Evolutionary conservation across 2,797 vertebrate species (phyloP).

Genomic region (Gephyroberyx darwinii): DNA sequence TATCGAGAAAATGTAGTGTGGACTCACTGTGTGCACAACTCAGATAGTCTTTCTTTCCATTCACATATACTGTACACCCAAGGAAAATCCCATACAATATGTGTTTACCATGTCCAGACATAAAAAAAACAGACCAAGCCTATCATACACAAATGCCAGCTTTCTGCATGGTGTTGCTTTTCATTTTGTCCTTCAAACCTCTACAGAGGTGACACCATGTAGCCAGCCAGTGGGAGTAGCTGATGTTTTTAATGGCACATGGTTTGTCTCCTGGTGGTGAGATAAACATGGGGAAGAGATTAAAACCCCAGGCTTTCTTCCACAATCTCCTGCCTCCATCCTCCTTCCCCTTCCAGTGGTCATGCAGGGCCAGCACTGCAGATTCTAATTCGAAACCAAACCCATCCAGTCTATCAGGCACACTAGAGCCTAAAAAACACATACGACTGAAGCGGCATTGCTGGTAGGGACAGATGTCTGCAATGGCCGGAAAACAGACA

Average conservation of each 20-base stretch:
- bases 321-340: constrained; percentile 78
- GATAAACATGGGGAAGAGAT: constrained; percentile 81
- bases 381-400: constrained; percentile 73
- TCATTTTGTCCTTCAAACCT: constrained; percentile 78
- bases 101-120: constrained; percentile 28
- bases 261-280: constrained; percentile 80
- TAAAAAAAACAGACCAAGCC: constrained; percentile 35
- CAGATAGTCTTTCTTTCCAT: constrained; percentile 19
- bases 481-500: constrained; percentile 46
- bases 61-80: constrained; percentile 34
- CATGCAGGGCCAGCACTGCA: constrained; percentile 67
- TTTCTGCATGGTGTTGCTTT: constrained; percentile 43
- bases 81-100: constrained; percentile 45
- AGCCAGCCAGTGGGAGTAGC: constrained; percentile 75
- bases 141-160: constrained; percentile 41
- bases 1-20: constrained; percentile 28
- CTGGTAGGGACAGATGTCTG: constrained; percentile 53
- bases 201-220: constrained; percentile 68
- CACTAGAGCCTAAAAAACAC: constrained; percentile 14
- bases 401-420: constrained; percentile 44
- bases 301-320: constrained; percentile 81
- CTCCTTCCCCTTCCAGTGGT: constrained; percentile 68
- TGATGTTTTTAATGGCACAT: constrained; percentile 80
- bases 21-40: constrained; percentile 1
- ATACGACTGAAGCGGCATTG: constrained; percentile 22